Evolutionary conservation across 2,888 invertebrate genomes (phyloP).

Genomic region (Stegana nigrithorax): DNA sequence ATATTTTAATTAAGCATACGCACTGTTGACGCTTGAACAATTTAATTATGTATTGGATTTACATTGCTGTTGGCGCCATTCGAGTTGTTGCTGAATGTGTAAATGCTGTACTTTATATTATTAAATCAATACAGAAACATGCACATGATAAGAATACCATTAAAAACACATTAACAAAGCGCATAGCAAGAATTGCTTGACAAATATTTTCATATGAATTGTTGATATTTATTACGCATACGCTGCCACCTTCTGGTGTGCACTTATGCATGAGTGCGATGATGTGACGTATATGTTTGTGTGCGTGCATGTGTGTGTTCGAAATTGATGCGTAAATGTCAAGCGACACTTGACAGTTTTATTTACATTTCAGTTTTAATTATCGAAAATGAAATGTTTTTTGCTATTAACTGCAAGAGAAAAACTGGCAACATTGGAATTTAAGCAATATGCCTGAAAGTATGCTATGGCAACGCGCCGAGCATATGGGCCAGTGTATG

Average conservation of each 20-base stretch:
- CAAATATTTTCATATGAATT: constrained; percentile 42
- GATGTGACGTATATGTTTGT: too few species aligned
- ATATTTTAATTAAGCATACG: constrained; percentile 42
- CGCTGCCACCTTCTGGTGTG: too few species aligned
- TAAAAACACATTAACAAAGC: constrained; percentile 54
- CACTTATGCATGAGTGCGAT: too few species aligned
- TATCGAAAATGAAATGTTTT: too few species aligned
- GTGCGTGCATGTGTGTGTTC: constrained; percentile 34
- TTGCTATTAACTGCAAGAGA: too few species aligned
- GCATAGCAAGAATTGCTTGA: constrained; percentile 55
- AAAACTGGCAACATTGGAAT: too few species aligned
- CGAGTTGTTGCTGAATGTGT: background rate
- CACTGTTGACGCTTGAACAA: constrained; percentile 36
- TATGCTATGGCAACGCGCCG: too few species aligned
- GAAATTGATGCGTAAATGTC: background rate
- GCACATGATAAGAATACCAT: constrained; percentile 36
- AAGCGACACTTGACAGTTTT: constrained; percentile 16
- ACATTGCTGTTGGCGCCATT: constrained; percentile 38
- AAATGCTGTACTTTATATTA: too few species aligned
- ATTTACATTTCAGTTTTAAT: too few species aligned
- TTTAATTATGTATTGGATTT: constrained; percentile 52
- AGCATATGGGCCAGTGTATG: too few species aligned
- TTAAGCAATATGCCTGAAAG: too few species aligned
- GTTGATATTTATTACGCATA: constrained; percentile 37
- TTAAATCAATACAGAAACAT: constrained; percentile 1